These are phyloP conservation scores for Pitangus sulphuratus DNA, from an alignment of 2,797 vertebrate genomes.

Conservation along the genomic window DNA sequence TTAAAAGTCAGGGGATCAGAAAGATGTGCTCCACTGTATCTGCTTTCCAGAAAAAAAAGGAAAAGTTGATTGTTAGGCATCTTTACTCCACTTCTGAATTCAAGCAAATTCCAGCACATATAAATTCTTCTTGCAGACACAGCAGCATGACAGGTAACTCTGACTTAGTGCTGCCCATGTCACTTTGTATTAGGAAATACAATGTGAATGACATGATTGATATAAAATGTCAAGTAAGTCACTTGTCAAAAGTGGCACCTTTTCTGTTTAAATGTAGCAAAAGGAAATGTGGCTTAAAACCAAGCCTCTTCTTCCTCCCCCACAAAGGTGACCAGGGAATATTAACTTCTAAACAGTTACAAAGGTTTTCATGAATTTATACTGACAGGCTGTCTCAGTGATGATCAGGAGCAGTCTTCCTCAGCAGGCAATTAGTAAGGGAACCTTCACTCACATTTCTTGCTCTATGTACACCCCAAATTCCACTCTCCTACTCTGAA, in stretches of 20 bases:
- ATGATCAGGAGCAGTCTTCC: background rate
- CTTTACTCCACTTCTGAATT: conserved; percentile 13
- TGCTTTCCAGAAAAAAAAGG: background rate
- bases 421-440: background rate
- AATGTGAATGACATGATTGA: conserved; percentile 21
- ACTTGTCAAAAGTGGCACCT: background rate
- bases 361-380: background rate
- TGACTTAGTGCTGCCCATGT: conserved; percentile 23
- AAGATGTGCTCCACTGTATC: background rate
- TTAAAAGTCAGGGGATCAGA: background rate
- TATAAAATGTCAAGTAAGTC: conserved; percentile 54
- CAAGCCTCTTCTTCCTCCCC: background rate
- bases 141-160: conserved; percentile 3
- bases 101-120: conserved; percentile 25
- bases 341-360: background rate
- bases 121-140: conserved; percentile 29
- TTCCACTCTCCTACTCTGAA: background rate
- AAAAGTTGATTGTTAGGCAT: background rate
- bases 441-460: background rate
- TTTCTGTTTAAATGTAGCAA: conserved; percentile 8
- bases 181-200: conserved; percentile 52
- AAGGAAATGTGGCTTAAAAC: conserved; percentile 10
- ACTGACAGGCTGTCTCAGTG: background rate
- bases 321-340: background rate
- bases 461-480: background rate